These are phyloP conservation scores for Acanthiza pusilla DNA, from an alignment of 2,797 vertebrate genomes.

Conservation along the genomic window DNA sequence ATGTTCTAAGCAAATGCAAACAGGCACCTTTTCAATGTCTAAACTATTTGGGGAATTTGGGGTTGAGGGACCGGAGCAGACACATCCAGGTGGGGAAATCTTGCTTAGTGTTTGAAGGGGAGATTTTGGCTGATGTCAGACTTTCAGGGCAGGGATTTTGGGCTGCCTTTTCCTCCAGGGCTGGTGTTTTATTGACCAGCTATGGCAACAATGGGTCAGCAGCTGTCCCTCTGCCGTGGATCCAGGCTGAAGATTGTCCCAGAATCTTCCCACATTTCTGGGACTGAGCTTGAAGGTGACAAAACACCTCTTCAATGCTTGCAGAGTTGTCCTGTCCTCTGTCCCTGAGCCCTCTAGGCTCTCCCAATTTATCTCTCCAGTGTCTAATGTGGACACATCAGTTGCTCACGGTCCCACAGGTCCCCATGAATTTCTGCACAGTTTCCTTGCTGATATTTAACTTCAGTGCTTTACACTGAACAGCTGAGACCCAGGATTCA, in stretches of 20 bases:
- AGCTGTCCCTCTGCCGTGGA: neutral
- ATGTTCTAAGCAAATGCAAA: neutral
- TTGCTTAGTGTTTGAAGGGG: neutral
- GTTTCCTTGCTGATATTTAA: neutral
- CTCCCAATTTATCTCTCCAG: neutral
- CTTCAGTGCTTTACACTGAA: neutral
- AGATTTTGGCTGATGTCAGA: neutral
- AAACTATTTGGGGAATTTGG: neutral
- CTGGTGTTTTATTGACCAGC: neutral
- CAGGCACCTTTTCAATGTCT: neutral
- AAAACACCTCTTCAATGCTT: neutral
- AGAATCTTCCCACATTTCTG: neutral
- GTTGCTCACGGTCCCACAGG: rapidly evolving
- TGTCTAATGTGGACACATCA: neutral
- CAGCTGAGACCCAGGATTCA: neutral
- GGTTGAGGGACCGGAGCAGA: neutral
- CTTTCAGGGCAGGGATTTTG: neutral
- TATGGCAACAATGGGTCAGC: neutral
- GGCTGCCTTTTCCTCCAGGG: neutral
- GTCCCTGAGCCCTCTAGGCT: neutral
- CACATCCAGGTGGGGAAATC: neutral
- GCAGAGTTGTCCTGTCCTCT: neutral
- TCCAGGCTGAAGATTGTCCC: neutral
- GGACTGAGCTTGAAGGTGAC: neutral
- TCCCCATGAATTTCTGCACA: neutral